Conservation (phyloP, 92 coral and sea anemone species). For the Phenganax stokvisi region DNA sequence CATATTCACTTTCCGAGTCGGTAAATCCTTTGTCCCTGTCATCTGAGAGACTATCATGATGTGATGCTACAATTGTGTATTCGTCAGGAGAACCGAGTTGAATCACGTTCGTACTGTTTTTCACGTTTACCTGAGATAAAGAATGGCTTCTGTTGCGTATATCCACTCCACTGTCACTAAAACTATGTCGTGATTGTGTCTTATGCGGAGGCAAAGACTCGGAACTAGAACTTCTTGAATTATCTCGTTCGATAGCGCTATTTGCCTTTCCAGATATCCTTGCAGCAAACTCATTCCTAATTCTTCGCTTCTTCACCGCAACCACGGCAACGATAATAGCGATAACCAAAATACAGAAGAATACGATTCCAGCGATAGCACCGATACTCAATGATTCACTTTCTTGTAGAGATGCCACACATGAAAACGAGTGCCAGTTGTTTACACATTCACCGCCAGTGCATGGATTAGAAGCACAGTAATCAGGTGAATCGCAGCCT, state of each 20-base stretch:
- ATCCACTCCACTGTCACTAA: conserved; percentile 94
- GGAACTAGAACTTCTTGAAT: conserved; percentile 58
- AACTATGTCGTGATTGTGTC: conserved; percentile 89
- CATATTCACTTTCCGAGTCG: conserved; percentile 89
- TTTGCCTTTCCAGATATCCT: conserved; percentile 42
- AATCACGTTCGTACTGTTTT: conserved; percentile 43
- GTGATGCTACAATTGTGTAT: conserved; percentile 60
- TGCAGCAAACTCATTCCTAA: conserved; percentile 61
- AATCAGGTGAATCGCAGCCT: conserved; percentile 73
- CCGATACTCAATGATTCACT: conserved; percentile 62
- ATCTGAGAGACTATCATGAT: conserved; percentile 56
- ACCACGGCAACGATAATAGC: conserved; percentile 76
- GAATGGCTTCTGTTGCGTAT: conserved; percentile 70
- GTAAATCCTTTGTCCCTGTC: conserved; percentile 90
- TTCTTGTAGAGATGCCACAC: conserved; percentile 47
- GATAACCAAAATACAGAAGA: conserved; percentile 64
- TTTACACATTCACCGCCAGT: conserved; percentile 57
- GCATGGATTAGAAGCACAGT: conserved; percentile 68
- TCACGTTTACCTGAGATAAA: conserved; percentile 15
- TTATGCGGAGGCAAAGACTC: conserved; percentile 63
- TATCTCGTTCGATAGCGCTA: conserved; percentile 56
- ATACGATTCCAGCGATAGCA: conserved; percentile 82
- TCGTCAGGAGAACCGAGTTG: conserved; percentile 50
- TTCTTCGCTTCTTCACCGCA: conserved; percentile 50
- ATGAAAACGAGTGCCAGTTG: conserved; percentile 71